Percentiles rank a stretch among this genome's conserved stretches.
phyloP scores from a whole-genome alignment of 2,888 invertebrate genomes.

The Achlya flavicornis region DNA sequence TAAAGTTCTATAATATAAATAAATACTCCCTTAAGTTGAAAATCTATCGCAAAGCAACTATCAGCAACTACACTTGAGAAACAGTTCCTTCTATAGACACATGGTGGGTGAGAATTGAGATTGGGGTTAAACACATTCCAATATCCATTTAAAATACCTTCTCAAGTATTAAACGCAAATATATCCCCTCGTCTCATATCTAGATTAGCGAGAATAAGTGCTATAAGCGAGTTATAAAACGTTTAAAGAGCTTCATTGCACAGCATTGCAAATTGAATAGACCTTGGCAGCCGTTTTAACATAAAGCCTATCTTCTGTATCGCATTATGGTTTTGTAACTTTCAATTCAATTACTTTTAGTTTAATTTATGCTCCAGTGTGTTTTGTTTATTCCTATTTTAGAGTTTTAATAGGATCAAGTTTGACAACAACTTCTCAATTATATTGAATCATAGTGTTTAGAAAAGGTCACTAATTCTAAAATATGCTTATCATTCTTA shows the following conservation, averaged over 20 bases:
- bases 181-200: not conserved
- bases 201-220: not conserved
- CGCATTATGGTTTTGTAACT: not conserved
- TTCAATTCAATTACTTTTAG: not conserved
- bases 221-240: not conserved
- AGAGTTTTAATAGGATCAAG: no score
- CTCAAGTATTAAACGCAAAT: no score
- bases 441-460: not conserved
- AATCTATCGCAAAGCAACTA: no score
- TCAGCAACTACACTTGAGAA: no score
- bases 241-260: conserved; percentile 14
- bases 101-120: no score
- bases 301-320: not conserved
- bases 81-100: no score
- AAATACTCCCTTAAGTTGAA: no score
- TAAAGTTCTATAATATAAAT: no score
- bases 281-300: conserved; percentile 30
- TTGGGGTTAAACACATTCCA: no score
- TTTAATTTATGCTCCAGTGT: not conserved
- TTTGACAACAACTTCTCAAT: not conserved
- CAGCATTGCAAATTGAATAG: conserved; percentile 33
- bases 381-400: not conserved
- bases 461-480: no score
- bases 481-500: no score
- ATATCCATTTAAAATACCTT: no score